Base-by-base conservation (phyloP, 2,888 invertebrate genomes). In the Andrena hattorfiana region DNA sequence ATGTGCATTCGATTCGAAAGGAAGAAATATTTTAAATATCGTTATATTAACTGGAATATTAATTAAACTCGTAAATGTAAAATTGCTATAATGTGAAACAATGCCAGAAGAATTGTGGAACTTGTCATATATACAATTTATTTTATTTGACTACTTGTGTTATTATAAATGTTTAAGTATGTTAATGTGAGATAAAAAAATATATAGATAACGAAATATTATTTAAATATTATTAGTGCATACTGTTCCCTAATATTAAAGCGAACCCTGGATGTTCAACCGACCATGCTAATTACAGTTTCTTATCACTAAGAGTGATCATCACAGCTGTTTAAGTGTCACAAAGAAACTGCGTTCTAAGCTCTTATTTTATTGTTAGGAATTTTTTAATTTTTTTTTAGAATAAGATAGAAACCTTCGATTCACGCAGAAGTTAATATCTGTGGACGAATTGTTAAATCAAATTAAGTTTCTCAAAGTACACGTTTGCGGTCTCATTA, bases 121-220 rank as follows among this genome's bases (percentile, higher is more conserved):
- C 51, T 23, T 72, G 7, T 59, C 59, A 62, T 71, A 69, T 51
- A 51, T 42, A 60, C 28, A 62, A 51, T 68, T 63, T 49, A 56
- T 51, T 81, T 81, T 51, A 66, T 59, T 67, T 42, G 51, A 82
- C 30, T 54, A 54, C 51, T 70, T 66, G 51, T 23, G 51, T 72
- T 35, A 23, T 49, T 54, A 23, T 81, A 75, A 81, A 23, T 71
- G 70, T 75, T 82, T 74, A 71, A 71, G 75, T 75, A 71, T 71
- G 49, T 70, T 81, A 71, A 42, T 49, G 56, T 28, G 64, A 71
- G 51, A 69, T 48, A 60, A 30, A 35, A 59, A 80, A 69, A 70
- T 71, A 67, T 13, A 73, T n/a, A 49, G 59, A 71, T 69, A 80
- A 64, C 54, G 35, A 64, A 73, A 32, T 48, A 75, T 67, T 70